Conservation (phyloP, 30 jellyfish, hydroid and myxozoan genomes). For the Turritopsis dohrnii region DNA sequence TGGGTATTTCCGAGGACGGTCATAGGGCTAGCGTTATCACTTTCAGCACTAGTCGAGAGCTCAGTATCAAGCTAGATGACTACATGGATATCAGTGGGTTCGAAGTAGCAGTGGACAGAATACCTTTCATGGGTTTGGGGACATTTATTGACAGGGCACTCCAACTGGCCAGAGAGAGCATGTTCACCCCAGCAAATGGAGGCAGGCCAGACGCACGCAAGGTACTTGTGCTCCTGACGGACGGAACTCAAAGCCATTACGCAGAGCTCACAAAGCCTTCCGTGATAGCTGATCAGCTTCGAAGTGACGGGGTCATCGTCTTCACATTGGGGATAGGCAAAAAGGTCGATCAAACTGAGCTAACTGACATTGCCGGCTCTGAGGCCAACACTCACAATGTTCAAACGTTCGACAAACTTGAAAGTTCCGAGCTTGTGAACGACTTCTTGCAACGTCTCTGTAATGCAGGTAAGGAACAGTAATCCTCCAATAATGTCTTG, state of each 20-base stretch:
- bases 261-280: background rate
- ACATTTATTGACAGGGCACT: background rate
- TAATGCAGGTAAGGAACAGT: background rate
- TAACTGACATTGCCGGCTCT: background rate
- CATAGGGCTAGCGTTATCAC: background rate
- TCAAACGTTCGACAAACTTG: background rate
- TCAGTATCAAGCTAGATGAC: background rate
- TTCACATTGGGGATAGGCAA: background rate
- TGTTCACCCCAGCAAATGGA: background rate
- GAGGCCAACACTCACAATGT: background rate
- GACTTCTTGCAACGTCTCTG: background rate
- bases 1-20: background rate
- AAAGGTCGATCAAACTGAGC: background rate
- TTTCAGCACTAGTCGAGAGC: conserved; percentile 6
- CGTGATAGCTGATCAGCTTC: background rate
- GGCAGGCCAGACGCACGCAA: background rate
- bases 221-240: background rate
- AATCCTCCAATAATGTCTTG: background rate
- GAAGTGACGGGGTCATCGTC: background rate
- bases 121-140: background rate
- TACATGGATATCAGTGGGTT: background rate
- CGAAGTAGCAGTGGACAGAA: background rate
- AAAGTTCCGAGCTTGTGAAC: background rate
- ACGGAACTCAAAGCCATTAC: background rate
- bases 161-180: background rate